Base-by-base conservation (phyloP, 1,140 invertebrate species). In the Lepidotrigona ventralis region DNA sequence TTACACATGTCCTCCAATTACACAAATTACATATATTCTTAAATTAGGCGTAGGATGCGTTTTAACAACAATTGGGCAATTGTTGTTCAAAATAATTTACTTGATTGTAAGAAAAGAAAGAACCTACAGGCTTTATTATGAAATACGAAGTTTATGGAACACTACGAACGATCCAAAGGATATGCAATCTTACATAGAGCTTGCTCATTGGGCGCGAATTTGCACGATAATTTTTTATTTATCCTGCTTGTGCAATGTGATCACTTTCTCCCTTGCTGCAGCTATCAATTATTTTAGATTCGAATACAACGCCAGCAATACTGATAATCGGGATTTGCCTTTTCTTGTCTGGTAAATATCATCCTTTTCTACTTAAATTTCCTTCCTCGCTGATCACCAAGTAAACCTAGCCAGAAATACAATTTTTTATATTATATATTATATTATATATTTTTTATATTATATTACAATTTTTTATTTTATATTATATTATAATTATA, bases 41-140 rank as follows among this genome's bases (percentile, higher is more conserved):
- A 14, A 54, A 79, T 29, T n/a, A 87, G 86, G 69, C 1, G 76
- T 86, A 23, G 86, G 88, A 26, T 83, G 84, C 17, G 73, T 89
- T 39, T 46, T 84, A 39, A 86, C 85, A 5, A 81, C 84, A 11
- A 14, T 85, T 0, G 69, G 56, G 17, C 86, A 86, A 56, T 23
- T 75, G 3, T 29, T 89, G 14, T 89, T 88, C 51, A 89, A 89
- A 85, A 76, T 88, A 58, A 26, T 76, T 6, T 88, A 89, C 15
- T 64, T 88, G 29, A 1, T 85, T 5, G 14, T n/a, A 3, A 68
- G 68, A 33, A 74, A 19, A 11, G 23, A 85, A 17, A 81, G 21
- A 69, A 58, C 75, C 0, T 29, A 46, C 1, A 53, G 33, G 8
- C 33, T 89, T 9, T 88, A 86, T 14, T 26, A 86, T 0, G 66